Conservation (phyloP, 2,888 invertebrate genomes). For the Drosophila atroscutellata region DNA sequence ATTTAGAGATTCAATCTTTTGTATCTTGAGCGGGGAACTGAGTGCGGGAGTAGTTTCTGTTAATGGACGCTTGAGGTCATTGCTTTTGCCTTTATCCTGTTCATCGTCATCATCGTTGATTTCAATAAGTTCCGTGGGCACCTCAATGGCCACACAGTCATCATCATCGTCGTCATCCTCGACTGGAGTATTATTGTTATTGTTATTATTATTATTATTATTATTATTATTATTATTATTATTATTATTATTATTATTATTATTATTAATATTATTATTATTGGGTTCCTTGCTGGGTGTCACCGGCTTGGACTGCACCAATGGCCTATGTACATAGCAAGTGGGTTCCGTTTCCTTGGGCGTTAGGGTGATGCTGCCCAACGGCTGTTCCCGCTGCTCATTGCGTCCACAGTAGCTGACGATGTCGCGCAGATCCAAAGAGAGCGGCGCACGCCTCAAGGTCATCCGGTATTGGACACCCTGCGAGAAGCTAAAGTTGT, state of each 20-base stretch:
- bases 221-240: background rate
- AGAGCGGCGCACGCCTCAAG: constrained; percentile 68
- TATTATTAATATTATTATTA: constrained; percentile 6
- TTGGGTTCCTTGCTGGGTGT: background rate
- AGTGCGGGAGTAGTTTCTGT: background rate
- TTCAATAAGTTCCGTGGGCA: constrained; percentile 54
- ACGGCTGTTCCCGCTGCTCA: constrained; percentile 66
- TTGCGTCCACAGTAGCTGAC: constrained; percentile 80
- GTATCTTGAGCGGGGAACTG: constrained; percentile 64
- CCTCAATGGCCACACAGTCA: constrained; percentile 55
- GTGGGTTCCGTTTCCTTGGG: constrained; percentile 56
- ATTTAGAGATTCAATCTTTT: constrained; percentile 66
- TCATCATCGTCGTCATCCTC: constrained; percentile 42
- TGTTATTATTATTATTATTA: no score
- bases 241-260: constrained; percentile 1
- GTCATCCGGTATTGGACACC: constrained; percentile 41
- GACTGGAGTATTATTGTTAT: background rate
- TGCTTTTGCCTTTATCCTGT: constrained; percentile 4
- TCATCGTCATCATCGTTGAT: constrained; percentile 63
- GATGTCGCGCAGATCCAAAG: constrained; percentile 79
- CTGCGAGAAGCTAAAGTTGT: constrained; percentile 67
- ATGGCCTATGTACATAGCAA: constrained; percentile 22
- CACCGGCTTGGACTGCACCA: constrained; percentile 28
- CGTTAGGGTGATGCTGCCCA: constrained; percentile 63
- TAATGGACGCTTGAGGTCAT: constrained; percentile 24